These are phyloP conservation scores for Archips xylosteana DNA, from an alignment of 2,888 invertebrate species.

Conservation along the genomic window DNA sequence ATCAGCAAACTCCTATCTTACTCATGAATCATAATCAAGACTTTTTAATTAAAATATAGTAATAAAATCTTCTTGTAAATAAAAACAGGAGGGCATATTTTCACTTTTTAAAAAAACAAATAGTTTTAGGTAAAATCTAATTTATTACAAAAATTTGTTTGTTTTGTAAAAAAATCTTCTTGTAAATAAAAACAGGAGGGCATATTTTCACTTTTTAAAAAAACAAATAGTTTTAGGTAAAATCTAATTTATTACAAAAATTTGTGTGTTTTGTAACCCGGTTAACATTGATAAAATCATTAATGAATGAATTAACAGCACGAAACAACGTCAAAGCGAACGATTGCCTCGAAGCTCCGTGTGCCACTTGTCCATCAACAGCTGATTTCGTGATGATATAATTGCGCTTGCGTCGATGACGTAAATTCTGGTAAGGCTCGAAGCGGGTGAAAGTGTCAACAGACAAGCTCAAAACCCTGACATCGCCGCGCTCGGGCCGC, in stretches of 20 bases:
- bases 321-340: slow-evolving; percentile 34
- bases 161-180: too few species aligned
- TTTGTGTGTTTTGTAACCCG: slow-evolving; percentile 16
- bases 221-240: neutral
- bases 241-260: slow-evolving; percentile 11
- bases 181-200: too few species aligned
- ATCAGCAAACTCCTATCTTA: neutral
- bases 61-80: too few species aligned
- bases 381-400: slow-evolving; percentile 78
- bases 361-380: slow-evolving; percentile 68
- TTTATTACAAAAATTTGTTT: too few species aligned
- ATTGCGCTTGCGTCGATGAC: slow-evolving; percentile 68
- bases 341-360: slow-evolving; percentile 54
- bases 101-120: neutral
- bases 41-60: too few species aligned
- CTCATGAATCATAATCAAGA: too few species aligned
- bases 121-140: neutral
- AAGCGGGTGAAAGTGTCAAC: slow-evolving; percentile 76
- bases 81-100: too few species aligned
- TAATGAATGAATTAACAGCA: slow-evolving; percentile 17
- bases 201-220: too few species aligned
- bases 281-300: slow-evolving; percentile 34
- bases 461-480: slow-evolving; percentile 63
- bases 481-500: slow-evolving; percentile 43
- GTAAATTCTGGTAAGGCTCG: slow-evolving; percentile 72